A percentile compares a stretch with the other conserved stretches of the same genome.
phyloP scores from a whole-genome alignment of 2,113 vertebrate species.

The Halcyon malimbica region DNA sequence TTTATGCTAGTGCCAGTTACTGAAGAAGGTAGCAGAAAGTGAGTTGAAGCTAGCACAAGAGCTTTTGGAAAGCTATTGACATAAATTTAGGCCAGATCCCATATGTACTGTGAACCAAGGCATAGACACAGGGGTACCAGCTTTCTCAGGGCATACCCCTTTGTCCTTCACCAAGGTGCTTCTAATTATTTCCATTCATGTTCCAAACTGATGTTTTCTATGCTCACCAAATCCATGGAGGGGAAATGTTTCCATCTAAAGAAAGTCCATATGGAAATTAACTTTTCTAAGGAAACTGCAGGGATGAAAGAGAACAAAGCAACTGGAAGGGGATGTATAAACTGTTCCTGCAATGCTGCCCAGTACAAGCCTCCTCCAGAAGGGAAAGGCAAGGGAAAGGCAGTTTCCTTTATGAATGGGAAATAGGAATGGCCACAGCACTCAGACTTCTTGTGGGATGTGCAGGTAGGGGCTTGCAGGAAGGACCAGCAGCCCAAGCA shows the following conservation, averaged over 20 bases:
- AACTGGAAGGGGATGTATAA: not conserved
- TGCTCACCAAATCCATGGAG: not conserved
- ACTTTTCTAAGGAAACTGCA: slow-evolving; percentile 19
- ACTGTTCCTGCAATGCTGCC: not conserved
- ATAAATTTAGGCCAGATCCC: not conserved
- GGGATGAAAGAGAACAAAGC: not conserved
- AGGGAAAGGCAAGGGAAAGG: not conserved
- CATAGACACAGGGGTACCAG: not conserved
- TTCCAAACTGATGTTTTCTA: not conserved
- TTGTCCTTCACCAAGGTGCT: not conserved
- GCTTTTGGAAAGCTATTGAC: not conserved
- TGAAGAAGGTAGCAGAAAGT: not conserved
- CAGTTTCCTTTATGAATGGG: not conserved
- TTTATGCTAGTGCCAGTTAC: slow-evolving; percentile 14
- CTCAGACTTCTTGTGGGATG: not conserved
- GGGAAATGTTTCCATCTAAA: not conserved
- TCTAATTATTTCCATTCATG: not conserved
- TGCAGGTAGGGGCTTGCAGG: not conserved
- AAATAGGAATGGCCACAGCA: not conserved
- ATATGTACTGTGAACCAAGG: not conserved
- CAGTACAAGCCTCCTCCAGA: not conserved
- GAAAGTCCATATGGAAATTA: not conserved
- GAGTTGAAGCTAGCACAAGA: not conserved
- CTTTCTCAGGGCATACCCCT: not conserved
- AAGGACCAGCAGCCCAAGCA: not conserved